phyloP scores from a whole-genome alignment of 2,888 invertebrate species.

The Acheta domesticus region DNA sequence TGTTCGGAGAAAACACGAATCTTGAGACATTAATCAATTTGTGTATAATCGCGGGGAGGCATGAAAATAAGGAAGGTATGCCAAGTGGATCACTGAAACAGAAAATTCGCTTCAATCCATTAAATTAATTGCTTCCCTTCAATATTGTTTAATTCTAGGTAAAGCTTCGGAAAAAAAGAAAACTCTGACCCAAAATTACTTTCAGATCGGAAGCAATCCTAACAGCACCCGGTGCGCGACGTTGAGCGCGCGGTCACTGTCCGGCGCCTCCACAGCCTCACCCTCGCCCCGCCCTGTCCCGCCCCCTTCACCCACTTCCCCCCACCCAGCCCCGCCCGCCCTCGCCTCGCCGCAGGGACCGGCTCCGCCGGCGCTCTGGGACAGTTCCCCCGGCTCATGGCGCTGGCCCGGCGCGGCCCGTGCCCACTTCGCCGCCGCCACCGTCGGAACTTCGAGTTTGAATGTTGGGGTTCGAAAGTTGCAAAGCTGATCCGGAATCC shows the following conservation, averaged over 20 bases:
- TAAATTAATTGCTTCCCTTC: slow-evolving; percentile 1
- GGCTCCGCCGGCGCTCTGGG: background rate
- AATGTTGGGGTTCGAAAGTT: slow-evolving; percentile 18
- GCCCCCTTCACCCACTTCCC: background rate
- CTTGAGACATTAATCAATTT: too few species aligned
- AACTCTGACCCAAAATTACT: slow-evolving; percentile 18
- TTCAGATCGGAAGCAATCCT: background rate
- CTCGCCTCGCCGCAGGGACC: background rate
- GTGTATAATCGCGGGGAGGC: background rate
- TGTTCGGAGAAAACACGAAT: too few species aligned
- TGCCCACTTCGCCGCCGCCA: background rate
- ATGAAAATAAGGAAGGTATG: background rate
- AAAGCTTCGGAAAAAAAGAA: background rate
- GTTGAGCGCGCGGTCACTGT: background rate
- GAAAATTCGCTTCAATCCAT: slow-evolving; percentile 18
- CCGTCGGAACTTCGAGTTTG: slow-evolving; percentile 1
- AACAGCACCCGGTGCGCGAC: slow-evolving; percentile 6
- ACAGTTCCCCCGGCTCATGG: background rate
- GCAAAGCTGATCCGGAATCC: slow-evolving; percentile 18
- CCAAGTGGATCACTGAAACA: slow-evolving; percentile 11
- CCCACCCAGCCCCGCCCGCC: background rate
- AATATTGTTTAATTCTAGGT: slow-evolving; percentile 2
- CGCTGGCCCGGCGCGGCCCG: background rate
- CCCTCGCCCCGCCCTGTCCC: background rate
- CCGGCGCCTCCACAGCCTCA: background rate